Conservation (phyloP, 2,797 vertebrate species). For the Echiichthys vipera region DNA sequence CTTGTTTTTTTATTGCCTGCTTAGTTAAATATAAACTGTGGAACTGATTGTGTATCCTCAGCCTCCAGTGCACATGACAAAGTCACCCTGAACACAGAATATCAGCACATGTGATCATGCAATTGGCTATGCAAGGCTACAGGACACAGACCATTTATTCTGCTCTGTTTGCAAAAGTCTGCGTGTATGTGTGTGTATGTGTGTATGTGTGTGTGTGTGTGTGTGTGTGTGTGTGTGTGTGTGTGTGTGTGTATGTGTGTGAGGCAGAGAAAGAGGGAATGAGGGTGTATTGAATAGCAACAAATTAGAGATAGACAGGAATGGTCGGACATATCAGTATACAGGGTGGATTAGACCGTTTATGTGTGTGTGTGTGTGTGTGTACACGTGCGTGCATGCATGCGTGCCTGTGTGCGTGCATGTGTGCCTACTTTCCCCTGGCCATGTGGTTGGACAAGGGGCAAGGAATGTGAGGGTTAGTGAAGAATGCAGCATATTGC, state of each 20-base stretch:
- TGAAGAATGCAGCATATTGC: slow-evolving; percentile 70
- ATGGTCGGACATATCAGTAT: slow-evolving; percentile 25
- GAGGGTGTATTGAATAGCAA: slow-evolving; percentile 37
- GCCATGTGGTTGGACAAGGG: slow-evolving; percentile 52
- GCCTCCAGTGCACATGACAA: slow-evolving; percentile 58
- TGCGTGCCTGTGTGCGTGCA: neutral
- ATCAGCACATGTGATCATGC: slow-evolving; percentile 71
- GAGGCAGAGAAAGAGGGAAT: slow-evolving; percentile 4
- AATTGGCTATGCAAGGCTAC: slow-evolving; percentile 62
- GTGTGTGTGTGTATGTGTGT: neutral
- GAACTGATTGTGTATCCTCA: slow-evolving; percentile 57
- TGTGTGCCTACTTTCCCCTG: slow-evolving; percentile 3
- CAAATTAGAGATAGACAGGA: slow-evolving; percentile 40
- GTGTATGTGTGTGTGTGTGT: slow-evolving; percentile 11
- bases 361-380: slow-evolving; percentile 12
- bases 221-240: slow-evolving; percentile 6
- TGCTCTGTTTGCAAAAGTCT: slow-evolving; percentile 53
- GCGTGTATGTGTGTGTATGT: neutral
- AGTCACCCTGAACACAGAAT: slow-evolving; percentile 73
- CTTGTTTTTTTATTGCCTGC: slow-evolving; percentile 14
- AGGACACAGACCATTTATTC: slow-evolving; percentile 71
- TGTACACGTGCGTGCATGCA: neutral
- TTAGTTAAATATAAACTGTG: slow-evolving; percentile 77
- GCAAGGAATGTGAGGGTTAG: slow-evolving; percentile 65
- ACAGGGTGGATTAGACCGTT: slow-evolving; percentile 5